These are phyloP conservation scores for Drosophila glabriapex DNA, from an alignment of 2,888 invertebrate genomes.

Conservation along the genomic window DNA sequence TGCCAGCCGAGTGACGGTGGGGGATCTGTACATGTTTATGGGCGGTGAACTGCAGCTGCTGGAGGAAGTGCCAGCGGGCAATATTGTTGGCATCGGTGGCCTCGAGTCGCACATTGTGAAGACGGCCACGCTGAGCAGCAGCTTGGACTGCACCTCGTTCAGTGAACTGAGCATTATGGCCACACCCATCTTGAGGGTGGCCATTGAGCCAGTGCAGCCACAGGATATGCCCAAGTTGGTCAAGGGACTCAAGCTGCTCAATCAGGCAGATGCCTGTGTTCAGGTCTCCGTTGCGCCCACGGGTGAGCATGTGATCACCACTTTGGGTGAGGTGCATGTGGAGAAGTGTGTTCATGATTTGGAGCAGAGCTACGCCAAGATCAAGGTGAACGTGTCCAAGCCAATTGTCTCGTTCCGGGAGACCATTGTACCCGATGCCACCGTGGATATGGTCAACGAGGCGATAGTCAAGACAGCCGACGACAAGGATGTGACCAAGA, in stretches of 20 bases:
- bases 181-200: constrained; percentile 96
- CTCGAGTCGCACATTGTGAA: constrained; percentile 94
- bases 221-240: constrained; percentile 91
- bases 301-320: constrained; percentile 97
- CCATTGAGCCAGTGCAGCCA: constrained; percentile 94
- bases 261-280: constrained; percentile 96
- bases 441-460: constrained; percentile 94
- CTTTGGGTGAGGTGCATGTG: constrained; percentile 98
- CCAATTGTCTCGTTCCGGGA: constrained; percentile 99
- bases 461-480: constrained; percentile 88
- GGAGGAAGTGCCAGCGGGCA: constrained; percentile 94
- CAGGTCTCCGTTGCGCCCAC: constrained; percentile 95
- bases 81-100: constrained; percentile 95
- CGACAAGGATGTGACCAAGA: constrained; percentile 86
- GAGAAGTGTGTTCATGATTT: constrained; percentile 98
- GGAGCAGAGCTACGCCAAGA: constrained; percentile 91
- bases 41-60: constrained; percentile 95
- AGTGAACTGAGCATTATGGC: constrained; percentile 91
- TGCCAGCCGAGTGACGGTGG: constrained; percentile 86
- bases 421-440: constrained; percentile 93
- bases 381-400: constrained; percentile 95
- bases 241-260: constrained; percentile 92
- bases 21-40: constrained; percentile 95
- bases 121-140: constrained; percentile 95
- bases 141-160: constrained; percentile 93